phyloP scores from a whole-genome alignment of 2,797 vertebrate genomes.

The Bufotes viridis region DNA sequence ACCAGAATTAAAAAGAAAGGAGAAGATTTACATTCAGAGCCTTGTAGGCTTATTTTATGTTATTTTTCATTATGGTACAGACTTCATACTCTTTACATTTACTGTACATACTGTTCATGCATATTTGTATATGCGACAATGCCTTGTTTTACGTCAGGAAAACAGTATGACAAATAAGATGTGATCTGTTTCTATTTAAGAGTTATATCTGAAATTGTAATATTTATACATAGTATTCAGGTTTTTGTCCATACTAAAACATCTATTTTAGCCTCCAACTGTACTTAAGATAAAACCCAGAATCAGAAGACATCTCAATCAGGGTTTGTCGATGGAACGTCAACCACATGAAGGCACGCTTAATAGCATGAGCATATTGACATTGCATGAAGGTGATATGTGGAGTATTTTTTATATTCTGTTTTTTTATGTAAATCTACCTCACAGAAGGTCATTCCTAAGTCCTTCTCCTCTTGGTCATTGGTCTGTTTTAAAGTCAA shows the following conservation, averaged over 20 bases:
- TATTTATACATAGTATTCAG: conserved; percentile 20
- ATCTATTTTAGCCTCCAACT: neutral
- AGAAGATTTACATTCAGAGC: neutral
- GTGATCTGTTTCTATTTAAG: conserved; percentile 2
- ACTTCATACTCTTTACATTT: neutral
- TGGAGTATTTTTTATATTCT: too few species aligned
- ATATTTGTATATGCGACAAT: neutral
- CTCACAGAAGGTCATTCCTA: too few species aligned
- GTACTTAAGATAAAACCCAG: conserved; percentile 8
- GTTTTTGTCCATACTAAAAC: conserved; percentile 26
- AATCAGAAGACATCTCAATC: conserved; percentile 16
- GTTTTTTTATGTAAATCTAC: too few species aligned
- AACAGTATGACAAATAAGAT: conserved; percentile 17
- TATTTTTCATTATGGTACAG: neutral
- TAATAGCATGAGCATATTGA: neutral
- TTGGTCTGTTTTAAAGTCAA: too few species aligned
- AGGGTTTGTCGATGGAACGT: neutral
- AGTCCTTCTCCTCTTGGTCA: too few species aligned
- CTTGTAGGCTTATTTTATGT: neutral
- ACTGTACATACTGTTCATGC: neutral
- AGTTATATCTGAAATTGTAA: conserved; percentile 7
- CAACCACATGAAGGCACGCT: neutral
- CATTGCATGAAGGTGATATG: too few species aligned
- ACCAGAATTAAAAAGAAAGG: neutral
- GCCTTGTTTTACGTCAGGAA: neutral